A percentile compares a stretch with the other conserved stretches of the same genome.
Evolutionary conservation across 2,797 vertebrate genomes (phyloP).

Genomic region (Ataeniobius toweri): DNA sequence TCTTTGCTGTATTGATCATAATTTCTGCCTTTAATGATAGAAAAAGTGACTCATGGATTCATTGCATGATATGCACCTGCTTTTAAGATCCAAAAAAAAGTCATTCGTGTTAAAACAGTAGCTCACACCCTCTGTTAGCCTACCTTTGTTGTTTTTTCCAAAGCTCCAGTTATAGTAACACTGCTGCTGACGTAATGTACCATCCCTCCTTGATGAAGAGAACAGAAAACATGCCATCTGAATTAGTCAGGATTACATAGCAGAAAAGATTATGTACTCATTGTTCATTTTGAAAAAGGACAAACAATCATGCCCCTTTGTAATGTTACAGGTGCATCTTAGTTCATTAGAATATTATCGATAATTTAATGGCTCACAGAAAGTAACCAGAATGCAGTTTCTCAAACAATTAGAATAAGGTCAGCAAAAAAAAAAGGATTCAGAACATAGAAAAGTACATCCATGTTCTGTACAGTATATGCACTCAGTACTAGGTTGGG

Average conservation of each 20-base stretch:
- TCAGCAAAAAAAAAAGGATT: background rate
- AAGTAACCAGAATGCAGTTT: background rate
- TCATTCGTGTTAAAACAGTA: constrained; percentile 6
- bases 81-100: constrained; percentile 1
- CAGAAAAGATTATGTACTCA: background rate
- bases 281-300: no score
- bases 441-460: background rate
- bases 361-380: background rate
- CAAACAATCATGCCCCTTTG: no score
- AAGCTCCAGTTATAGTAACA: constrained; percentile 31
- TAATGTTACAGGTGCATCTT: no score
- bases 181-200: constrained; percentile 36
- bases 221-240: constrained; percentile 35
- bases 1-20: background rate
- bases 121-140: constrained; percentile 46
- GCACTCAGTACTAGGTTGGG: no score
- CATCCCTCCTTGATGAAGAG: constrained; percentile 30
- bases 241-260: constrained; percentile 41
- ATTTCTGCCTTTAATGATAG: background rate
- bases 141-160: constrained; percentile 36
- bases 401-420: background rate
- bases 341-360: no score
- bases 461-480: no score
- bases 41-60: constrained; percentile 38
- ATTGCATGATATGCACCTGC: background rate